Conservation (phyloP, 2,113 vertebrate species). For the Nesogale talazaci region DNA sequence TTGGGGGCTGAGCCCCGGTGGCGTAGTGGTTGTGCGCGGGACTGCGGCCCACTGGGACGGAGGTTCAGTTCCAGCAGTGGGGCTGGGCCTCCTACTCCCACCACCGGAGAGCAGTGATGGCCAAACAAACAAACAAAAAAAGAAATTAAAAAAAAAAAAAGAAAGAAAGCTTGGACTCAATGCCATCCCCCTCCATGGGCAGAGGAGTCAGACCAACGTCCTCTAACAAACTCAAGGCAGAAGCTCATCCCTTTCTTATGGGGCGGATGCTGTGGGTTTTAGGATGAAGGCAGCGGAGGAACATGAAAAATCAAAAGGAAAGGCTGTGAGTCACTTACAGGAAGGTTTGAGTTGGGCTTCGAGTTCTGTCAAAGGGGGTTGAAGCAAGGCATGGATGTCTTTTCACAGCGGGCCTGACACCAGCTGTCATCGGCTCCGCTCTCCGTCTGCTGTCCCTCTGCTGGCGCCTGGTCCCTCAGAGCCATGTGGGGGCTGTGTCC, state of each 20-base stretch:
- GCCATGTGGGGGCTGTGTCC: too few species aligned
- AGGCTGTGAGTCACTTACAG: slow-evolving; percentile 70
- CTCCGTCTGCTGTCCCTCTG: neutral
- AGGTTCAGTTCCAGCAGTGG: too few species aligned
- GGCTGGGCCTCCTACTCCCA: too few species aligned
- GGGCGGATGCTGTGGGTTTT: slow-evolving; percentile 94
- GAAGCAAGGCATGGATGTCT: neutral
- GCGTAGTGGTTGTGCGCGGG: too few species aligned
- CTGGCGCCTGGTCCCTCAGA: too few species aligned
- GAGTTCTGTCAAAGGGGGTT: neutral
- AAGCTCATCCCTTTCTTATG: slow-evolving; percentile 95
- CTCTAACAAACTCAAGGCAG: slow-evolving; percentile 98
- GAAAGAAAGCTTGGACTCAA: slow-evolving; percentile 98
- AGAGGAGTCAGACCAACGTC: slow-evolving; percentile 98
- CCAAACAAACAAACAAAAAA: too few species aligned
- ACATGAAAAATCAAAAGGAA: slow-evolving; percentile 86
- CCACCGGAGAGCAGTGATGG: too few species aligned
- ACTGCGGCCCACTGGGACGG: too few species aligned
- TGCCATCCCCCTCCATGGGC: slow-evolving; percentile 97
- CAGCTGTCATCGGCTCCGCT: rapidly evolving
- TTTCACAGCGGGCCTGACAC: neutral
- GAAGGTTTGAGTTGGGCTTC: neutral
- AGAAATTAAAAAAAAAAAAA: too few species aligned
- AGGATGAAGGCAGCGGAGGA: slow-evolving; percentile 95
- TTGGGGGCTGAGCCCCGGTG: too few species aligned